Evolutionary conservation across 2,797 vertebrate species (phyloP).

Genomic region (Tachyglossus aculeatus): DNA sequence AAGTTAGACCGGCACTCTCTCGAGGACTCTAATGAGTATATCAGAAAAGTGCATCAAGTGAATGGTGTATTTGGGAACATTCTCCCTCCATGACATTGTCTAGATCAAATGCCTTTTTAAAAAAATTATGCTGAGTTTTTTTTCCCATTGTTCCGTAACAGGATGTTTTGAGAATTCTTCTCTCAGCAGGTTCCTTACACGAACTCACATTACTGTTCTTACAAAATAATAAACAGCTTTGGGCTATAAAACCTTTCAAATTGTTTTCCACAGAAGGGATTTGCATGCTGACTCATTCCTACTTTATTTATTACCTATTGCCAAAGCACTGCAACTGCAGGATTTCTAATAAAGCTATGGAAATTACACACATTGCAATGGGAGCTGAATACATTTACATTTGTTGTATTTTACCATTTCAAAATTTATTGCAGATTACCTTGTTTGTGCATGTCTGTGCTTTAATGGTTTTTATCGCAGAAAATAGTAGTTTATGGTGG

Average conservation of each 20-base stretch:
- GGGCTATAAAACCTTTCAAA: slow-evolving; percentile 77
- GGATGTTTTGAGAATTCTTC: slow-evolving; percentile 70
- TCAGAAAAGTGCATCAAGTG: slow-evolving; percentile 23
- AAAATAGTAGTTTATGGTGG: slow-evolving; percentile 80
- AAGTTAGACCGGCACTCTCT: slow-evolving; percentile 24
- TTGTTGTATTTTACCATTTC: slow-evolving; percentile 76
- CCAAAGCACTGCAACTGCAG: slow-evolving; percentile 69
- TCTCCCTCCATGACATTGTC: slow-evolving; percentile 32
- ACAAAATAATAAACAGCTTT: slow-evolving; percentile 79
- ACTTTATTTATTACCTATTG: slow-evolving; percentile 77
- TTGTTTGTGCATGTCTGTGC: slow-evolving; percentile 81
- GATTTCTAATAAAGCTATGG: slow-evolving; percentile 81
- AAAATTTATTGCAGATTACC: slow-evolving; percentile 84
- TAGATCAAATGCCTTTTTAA: slow-evolving; percentile 30
- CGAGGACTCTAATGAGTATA: slow-evolving; percentile 25
- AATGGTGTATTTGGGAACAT: slow-evolving; percentile 35
- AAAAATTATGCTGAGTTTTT: slow-evolving; percentile 21
- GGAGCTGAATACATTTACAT: slow-evolving; percentile 81
- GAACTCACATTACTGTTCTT: slow-evolving; percentile 75
- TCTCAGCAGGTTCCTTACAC: slow-evolving; percentile 75
- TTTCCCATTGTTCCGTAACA: slow-evolving; percentile 46
- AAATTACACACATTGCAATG: slow-evolving; percentile 77
- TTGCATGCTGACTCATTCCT: slow-evolving; percentile 82
- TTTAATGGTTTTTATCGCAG: slow-evolving; percentile 80
- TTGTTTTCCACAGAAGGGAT: slow-evolving; percentile 77